phyloP scores from a whole-genome alignment of 2,113 vertebrate species.

The Oreotragus oreotragus region DNA sequence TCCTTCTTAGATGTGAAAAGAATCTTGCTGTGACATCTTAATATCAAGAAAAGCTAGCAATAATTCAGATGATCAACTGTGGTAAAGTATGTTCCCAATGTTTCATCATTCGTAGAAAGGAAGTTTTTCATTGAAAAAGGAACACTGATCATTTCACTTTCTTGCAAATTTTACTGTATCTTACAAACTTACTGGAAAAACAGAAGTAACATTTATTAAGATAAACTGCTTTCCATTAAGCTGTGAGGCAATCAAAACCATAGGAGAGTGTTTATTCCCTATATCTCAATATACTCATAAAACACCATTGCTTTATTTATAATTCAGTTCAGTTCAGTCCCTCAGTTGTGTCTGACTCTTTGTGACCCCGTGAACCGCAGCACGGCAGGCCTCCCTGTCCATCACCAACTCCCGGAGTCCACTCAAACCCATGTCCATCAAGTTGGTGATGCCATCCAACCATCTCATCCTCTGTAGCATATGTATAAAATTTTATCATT shows the following conservation, averaged over 20 bases:
- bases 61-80: background rate
- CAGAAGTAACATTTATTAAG: background rate
- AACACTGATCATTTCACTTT: background rate
- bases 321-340: background rate
- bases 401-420: background rate
- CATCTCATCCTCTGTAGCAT: background rate
- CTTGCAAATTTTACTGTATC: background rate
- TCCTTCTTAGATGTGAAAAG: background rate
- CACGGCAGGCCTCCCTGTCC: background rate
- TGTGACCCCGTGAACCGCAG: fast-evolving
- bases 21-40: background rate
- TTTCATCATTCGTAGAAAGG: background rate
- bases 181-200: background rate
- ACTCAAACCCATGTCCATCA: background rate
- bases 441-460: background rate
- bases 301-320: background rate
- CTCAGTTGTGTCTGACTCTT: fast-evolving
- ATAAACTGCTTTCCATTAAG: background rate
- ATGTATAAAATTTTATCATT: background rate
- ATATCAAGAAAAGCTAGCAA: background rate
- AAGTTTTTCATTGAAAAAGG: background rate
- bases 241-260: background rate
- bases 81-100: background rate
- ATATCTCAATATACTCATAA: background rate
- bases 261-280: background rate